phyloP scores from a whole-genome alignment of 1,140 invertebrate genomes.

The Saxidomus purpurata region DNA sequence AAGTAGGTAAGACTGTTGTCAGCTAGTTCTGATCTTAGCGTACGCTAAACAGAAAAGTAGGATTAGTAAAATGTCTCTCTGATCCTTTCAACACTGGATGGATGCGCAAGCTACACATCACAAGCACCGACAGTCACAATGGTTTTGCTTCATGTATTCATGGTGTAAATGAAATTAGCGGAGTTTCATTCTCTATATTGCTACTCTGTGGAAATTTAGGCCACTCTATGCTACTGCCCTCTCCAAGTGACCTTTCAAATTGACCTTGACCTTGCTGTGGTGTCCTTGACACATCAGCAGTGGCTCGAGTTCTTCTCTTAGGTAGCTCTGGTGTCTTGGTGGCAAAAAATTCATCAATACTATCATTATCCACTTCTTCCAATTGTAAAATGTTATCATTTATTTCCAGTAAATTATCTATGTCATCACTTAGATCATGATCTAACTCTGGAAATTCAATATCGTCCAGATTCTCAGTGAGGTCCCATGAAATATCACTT shows the following conservation, averaged over 20 bases:
- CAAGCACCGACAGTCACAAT: too few relatives aligned
- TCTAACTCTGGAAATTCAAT: constrained; percentile 35
- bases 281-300: not conserved
- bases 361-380: constrained; percentile 7
- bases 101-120: too few relatives aligned
- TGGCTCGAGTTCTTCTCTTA: not conserved
- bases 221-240: not conserved
- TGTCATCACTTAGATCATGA: not conserved
- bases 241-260: not conserved
- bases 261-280: not conserved
- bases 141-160: too few relatives aligned
- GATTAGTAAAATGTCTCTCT: too few relatives aligned
- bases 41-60: too few relatives aligned
- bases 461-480: constrained; percentile 50
- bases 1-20: too few relatives aligned
- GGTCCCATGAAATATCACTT: constrained; percentile 50
- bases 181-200: not conserved
- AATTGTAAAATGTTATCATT: not conserved
- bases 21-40: too few relatives aligned
- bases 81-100: too few relatives aligned
- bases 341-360: constrained; percentile 53
- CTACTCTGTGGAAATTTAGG: not conserved
- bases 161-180: constrained; percentile 31
- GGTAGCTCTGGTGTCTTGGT: constrained; percentile 60
- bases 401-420: not conserved